phyloP scores from a whole-genome alignment of 2,113 vertebrate species.

The Ovis canadensis region DNA sequence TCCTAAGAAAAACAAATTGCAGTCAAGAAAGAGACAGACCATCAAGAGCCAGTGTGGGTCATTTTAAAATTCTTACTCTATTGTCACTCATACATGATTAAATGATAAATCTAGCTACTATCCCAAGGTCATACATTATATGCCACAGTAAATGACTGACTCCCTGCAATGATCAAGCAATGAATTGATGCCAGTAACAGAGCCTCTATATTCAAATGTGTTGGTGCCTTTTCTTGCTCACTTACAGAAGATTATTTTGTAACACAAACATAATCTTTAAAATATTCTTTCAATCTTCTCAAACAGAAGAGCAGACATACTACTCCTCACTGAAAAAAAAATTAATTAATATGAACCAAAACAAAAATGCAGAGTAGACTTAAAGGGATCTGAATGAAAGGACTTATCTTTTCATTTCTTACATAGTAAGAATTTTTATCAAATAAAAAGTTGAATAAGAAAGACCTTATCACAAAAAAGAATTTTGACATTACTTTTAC shows the following conservation, averaged over 20 bases:
- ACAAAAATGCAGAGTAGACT: background rate
- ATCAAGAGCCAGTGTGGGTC: background rate
- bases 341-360: background rate
- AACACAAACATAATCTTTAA: conserved; percentile 8
- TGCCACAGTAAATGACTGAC: background rate
- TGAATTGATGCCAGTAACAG: background rate
- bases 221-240: background rate
- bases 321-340: background rate
- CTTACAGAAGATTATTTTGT: background rate
- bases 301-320: background rate
- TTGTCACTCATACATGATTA: background rate
- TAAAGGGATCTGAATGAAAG: background rate
- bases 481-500: background rate
- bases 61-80: background rate
- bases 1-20: background rate
- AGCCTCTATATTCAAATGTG: background rate
- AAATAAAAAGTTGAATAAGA: background rate
- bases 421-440: background rate
- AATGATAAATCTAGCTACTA: background rate
- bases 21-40: background rate
- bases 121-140: background rate
- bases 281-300: background rate
- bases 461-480: background rate
- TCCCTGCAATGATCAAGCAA: background rate
- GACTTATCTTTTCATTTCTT: background rate